Evolutionary conservation across 2,888 invertebrate genomes (phyloP).

Genomic region (Eustalomyia histrio): DNA sequence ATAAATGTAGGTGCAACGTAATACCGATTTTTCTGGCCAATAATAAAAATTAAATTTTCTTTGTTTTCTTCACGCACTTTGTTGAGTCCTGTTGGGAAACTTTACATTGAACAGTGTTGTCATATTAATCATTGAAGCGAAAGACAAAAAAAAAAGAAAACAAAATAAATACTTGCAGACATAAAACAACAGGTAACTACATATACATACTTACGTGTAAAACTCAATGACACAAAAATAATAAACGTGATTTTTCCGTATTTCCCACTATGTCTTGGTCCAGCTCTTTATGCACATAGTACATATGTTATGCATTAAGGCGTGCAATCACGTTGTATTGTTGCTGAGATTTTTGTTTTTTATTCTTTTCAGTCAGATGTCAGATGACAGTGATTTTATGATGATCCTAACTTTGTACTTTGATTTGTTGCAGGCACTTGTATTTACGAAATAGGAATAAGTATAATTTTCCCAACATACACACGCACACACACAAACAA

Average conservation of each 20-base stretch:
- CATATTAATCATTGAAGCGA: constrained; percentile 43
- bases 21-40: not conserved
- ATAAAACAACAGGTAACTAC: constrained; percentile 24
- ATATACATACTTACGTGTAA: constrained; percentile 40
- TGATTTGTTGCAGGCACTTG: constrained; percentile 3
- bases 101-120: constrained; percentile 42
- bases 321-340: constrained; percentile 47
- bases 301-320: constrained; percentile 58
- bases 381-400: constrained; percentile 41
- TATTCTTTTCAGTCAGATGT: not conserved
- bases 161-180: constrained; percentile 20
- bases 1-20: not conserved
- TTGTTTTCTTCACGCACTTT: constrained; percentile 58
- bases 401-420: constrained; percentile 36
- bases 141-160: no score
- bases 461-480: not conserved
- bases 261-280: constrained; percentile 44
- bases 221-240: constrained; percentile 29
- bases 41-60: constrained; percentile 16
- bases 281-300: not conserved
- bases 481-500: no score
- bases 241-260: constrained; percentile 52
- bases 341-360: not conserved
- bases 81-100: constrained; percentile 60
- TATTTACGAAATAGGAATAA: not conserved